phyloP scores from a whole-genome alignment of 1,140 invertebrate species.

The Papilio polytes region DNA sequence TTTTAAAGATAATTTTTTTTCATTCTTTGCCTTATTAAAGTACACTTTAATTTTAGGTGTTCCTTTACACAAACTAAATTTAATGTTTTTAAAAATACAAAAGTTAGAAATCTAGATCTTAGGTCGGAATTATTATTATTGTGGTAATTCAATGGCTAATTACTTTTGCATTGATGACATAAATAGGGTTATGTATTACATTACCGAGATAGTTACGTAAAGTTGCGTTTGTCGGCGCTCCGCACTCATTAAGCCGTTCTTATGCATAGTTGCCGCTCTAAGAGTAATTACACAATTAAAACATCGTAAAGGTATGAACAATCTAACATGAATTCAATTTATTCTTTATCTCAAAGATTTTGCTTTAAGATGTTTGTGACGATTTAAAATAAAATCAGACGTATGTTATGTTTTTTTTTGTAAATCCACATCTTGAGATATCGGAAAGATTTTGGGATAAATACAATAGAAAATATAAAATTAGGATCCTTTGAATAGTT shows the following conservation, averaged over 20 bases:
- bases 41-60: no score
- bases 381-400: no score
- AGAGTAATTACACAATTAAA: slow-evolving; percentile 16
- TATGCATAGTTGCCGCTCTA: slow-evolving; percentile 16
- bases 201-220: neutral
- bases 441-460: no score
- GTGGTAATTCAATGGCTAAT: slow-evolving; percentile 3
- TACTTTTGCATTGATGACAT: slow-evolving; percentile 8
- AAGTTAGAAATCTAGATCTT: neutral
- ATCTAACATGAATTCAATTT: neutral
- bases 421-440: no score
- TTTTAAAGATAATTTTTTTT: no score
- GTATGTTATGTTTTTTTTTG: no score
- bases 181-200: slow-evolving; percentile 2
- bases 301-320: neutral
- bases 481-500: no score
- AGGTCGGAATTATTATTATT: neutral
- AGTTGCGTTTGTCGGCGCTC: slow-evolving; percentile 8
- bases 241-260: slow-evolving; percentile 1
- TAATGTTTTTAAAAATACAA: no score
- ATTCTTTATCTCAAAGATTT: neutral
- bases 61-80: no score
- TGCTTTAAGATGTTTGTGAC: neutral
- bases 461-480: no score
- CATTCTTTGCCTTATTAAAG: no score